Evolutionary conservation across 2,888 invertebrate species (phyloP), one percentile per base, ranked within the genome.

Genomic region (Uloborus plumipes): DNA sequence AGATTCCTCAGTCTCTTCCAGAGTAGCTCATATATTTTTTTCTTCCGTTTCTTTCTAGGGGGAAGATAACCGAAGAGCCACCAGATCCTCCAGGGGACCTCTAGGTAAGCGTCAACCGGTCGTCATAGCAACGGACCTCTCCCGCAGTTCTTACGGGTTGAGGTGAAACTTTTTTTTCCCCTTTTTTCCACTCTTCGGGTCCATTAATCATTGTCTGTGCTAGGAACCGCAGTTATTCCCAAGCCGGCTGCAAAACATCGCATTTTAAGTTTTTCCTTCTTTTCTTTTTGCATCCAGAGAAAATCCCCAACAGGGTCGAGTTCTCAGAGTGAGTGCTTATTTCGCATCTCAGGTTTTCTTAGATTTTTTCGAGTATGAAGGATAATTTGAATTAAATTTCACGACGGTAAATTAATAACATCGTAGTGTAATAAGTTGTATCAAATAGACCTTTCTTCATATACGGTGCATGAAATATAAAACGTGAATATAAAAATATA

Each of bases 41-140:
- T 65, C 55, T 67, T 55, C 26, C 64, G 53, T 51, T 53, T 61
- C 61, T 80, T 73, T 71, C 22, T 61, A 83, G 77, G 77, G 59
- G 47, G 83, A 83, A 83, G 83, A 82, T 82, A 82, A 76, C 82
- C 76, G 82, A 58, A 76, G 82, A 82, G 65, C 76, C 82, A 82
- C 82, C 76, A 76, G 82, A 83, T 81, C 80, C 80, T 83, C 83
- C 61, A 74, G 71, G 83, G 83, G 83, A 64, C 83, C 83, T 83
- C 83, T 72, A 83, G 83, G 83, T 83, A 78, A 83, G 83, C 83
- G 83, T 81, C 80, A 80, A 80, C 73, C 67, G 55, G 80, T 83
- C 55, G 67, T 62, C 73, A 83, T 83, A 73, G 64, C 69, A 77
- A 83, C 83, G 70, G 77, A 70, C 74, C 66, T 66, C 74, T 74